phyloP scores from a whole-genome alignment of 2,888 invertebrate genomes.

The Stenodera caucasica region DNA sequence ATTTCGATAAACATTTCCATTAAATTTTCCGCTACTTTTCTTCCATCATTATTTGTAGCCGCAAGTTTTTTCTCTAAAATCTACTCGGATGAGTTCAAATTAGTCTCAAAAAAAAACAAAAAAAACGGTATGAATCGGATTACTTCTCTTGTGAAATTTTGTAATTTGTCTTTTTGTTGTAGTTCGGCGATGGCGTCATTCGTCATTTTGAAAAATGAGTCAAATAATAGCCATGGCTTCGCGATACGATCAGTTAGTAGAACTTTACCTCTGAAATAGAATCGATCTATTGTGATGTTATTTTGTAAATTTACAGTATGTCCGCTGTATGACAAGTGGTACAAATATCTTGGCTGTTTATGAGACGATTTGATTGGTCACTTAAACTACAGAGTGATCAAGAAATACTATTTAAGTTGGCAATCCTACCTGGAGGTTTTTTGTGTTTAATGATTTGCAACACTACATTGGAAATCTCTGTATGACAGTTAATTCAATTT shows the following conservation, averaged over 20 bases:
- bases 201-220: constrained; percentile 60
- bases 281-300: too few relatives aligned
- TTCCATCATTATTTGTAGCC: too few relatives aligned
- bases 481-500: too few relatives aligned
- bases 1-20: constrained; percentile 62
- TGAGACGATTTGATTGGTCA: too few relatives aligned
- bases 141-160: constrained; percentile 56
- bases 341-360: too few relatives aligned
- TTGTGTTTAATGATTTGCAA: too few relatives aligned
- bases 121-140: constrained; percentile 19
- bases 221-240: constrained; percentile 62
- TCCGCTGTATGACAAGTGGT: too few relatives aligned
- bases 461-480: too few relatives aligned
- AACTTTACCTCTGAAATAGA: constrained; percentile 59
- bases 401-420: too few relatives aligned
- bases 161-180: constrained; percentile 57
- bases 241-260: constrained; percentile 57
- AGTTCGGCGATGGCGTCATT: constrained; percentile 57
- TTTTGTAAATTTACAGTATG: too few relatives aligned
- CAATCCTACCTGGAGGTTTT: too few relatives aligned
- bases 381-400: too few relatives aligned
- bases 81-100: constrained; percentile 10
- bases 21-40: constrained; percentile 39
- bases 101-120: constrained; percentile 11
- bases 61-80: constrained; percentile 23